phyloP scores from a whole-genome alignment of 2,113 vertebrate species.

The Embiotoca jacksoni region DNA sequence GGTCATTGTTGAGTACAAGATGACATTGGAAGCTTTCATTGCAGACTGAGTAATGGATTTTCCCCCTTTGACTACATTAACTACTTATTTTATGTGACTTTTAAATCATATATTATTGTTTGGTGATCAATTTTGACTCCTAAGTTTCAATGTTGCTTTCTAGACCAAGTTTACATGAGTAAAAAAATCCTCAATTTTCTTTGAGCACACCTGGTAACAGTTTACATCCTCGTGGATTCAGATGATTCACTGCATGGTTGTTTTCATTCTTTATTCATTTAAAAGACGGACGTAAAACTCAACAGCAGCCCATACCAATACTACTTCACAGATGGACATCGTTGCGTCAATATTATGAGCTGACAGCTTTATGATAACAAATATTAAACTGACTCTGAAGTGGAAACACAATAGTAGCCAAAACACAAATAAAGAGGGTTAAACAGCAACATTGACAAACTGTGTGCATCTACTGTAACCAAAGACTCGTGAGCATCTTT shows the following conservation, averaged over 20 bases:
- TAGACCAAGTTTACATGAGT: background rate
- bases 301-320: constrained; percentile 17
- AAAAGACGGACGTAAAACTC: background rate
- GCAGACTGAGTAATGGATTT: no score
- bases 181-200: no score
- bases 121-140: no score
- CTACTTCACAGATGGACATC: constrained; percentile 16
- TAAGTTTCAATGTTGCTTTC: background rate
- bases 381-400: constrained; percentile 29
- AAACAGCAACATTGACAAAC: constrained; percentile 40
- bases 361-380: constrained; percentile 30
- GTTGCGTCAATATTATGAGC: constrained; percentile 24
- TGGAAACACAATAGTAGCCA: constrained; percentile 20
- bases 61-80: no score
- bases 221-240: background rate
- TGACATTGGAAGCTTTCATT: background rate
- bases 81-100: no score
- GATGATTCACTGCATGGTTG: background rate
- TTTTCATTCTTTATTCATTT: background rate
- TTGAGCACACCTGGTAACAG: background rate
- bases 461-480: constrained; percentile 18
- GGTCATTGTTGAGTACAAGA: constrained; percentile 7
- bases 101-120: no score
- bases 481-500: constrained; percentile 20
- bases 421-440: constrained; percentile 23